Base-by-base conservation (phyloP, 2,797 vertebrate species). In the Pogonophryne albipinna region DNA sequence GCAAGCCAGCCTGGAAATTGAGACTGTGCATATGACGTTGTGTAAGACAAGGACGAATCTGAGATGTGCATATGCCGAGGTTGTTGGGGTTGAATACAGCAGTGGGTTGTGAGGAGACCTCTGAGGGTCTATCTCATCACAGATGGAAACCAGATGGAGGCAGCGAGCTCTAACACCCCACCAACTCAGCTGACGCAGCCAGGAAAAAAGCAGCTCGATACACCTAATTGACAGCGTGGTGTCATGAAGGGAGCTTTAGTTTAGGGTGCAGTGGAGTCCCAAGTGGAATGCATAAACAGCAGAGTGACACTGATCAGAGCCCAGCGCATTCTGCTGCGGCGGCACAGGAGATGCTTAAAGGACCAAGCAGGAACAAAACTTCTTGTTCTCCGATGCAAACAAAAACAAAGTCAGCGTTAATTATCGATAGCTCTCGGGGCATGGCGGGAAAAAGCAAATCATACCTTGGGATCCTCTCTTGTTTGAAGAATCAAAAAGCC, bases 91-190 rank as follows among this genome's bases (percentile, higher is more conserved):
- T 68, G 61, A 47, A 67, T 78, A 78, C 68, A 74, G 71, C 61
- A 84, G 56, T 11, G 71, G 60, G 63, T 57, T 57, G 71, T 75
- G 78, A 80, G 31, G 49, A 51, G 66, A 79, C 64, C 73, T 60
- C 61, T 12, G 50, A 65, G 6, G 38, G 20, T 41, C 51, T 68
- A 57, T 61, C 79, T 80, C 60, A 61, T 74, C 77, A 80, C 85
- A 86, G 85, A 92, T 71, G 84, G 89, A 84, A 83, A 90, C 66
- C 89, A 89, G 89, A 92, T 90, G 87, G 90, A 89, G 61, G 61
- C 51, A 62, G 66, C 31, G 7, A 79, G 86, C 73, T 78, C 72
- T 42, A 23, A 67, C 79, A 74, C 58, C 62, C 51, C 58, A 67
- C 70, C 64, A 41, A 57, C 72, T 66, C 60, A 55, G 57, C 80